Conservation (phyloP, 2,888 invertebrate genomes). For the Boloria euphrosyne region DNA sequence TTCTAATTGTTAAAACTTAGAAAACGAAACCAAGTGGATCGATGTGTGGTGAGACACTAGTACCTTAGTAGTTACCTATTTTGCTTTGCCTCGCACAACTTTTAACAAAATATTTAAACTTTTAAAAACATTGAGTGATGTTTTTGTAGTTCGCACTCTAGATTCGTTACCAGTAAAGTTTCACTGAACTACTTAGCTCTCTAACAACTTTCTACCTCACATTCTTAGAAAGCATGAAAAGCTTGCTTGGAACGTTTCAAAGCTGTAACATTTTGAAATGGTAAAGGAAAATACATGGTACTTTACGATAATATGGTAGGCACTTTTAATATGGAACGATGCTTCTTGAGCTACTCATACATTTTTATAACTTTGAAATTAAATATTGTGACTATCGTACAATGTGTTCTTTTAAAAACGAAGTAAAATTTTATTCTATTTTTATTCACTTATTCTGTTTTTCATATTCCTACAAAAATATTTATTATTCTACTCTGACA, state of each 20-base stretch:
- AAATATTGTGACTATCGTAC: too few relatives aligned
- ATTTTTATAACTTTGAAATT: neutral
- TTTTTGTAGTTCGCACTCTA: constrained; percentile 3
- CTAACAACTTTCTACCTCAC: constrained; percentile 9
- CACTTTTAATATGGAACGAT: neutral
- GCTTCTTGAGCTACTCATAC: neutral
- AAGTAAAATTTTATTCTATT: neutral
- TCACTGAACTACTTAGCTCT: constrained; percentile 14
- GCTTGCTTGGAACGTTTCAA: constrained; percentile 3
- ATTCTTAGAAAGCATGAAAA: constrained; percentile 9
- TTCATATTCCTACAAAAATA: neutral
- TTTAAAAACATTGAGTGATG: neutral
- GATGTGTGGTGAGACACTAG: too few relatives aligned
- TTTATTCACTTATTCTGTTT: neutral
- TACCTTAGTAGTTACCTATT: neutral
- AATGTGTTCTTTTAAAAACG: neutral
- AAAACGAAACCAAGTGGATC: too few relatives aligned
- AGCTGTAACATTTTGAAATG: neutral
- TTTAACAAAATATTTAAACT: constrained; percentile 2
- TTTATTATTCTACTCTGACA: neutral
- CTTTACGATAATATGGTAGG: neutral
- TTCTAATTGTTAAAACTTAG: too few relatives aligned
- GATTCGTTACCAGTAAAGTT: constrained; percentile 4
- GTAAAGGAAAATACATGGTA: neutral
- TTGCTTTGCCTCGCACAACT: neutral